phyloP scores from a whole-genome alignment of 1,140 invertebrate genomes.

The Ptiloglossa arizonensis region DNA sequence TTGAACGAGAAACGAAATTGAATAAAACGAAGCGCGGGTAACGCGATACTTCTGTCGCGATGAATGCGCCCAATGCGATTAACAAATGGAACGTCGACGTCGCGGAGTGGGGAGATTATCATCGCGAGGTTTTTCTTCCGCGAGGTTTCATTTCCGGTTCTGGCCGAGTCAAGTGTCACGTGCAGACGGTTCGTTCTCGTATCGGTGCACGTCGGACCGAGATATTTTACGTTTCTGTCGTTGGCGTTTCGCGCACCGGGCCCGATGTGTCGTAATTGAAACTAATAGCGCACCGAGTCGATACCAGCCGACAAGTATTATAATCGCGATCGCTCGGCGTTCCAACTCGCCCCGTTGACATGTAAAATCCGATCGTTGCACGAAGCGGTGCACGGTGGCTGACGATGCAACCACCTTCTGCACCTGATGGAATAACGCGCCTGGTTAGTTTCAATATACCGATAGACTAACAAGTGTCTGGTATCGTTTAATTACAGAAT shows the following conservation, averaged over 20 bases:
- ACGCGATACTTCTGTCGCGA: not conserved
- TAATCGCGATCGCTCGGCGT: not conserved
- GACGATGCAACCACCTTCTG: not conserved
- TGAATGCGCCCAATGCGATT: conserved; percentile 11
- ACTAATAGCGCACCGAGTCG: not conserved
- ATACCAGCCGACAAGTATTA: not conserved
- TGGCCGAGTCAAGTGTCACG: not conserved
- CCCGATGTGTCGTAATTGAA: not conserved
- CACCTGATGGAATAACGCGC: not conserved
- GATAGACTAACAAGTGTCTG: not conserved
- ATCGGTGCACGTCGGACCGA: not conserved
- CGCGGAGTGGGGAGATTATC: conserved; percentile 13
- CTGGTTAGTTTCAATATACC: not conserved
- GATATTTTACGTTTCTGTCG: not conserved
- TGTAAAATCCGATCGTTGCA: not conserved
- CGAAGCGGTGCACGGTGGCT: not conserved
- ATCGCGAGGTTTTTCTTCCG: conserved; percentile 19
- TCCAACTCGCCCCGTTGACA: not conserved
- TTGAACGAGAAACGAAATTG: not conserved
- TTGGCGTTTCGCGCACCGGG: not conserved
- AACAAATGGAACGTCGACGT: conserved; percentile 17
- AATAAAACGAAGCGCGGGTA: not conserved
- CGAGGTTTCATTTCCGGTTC: conserved; percentile 25
- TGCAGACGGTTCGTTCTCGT: not conserved
- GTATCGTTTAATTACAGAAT: conserved; percentile 84